Evolutionary conservation across 2,888 invertebrate species (phyloP).

Genomic region (Prosopocoilus inquinatus): DNA sequence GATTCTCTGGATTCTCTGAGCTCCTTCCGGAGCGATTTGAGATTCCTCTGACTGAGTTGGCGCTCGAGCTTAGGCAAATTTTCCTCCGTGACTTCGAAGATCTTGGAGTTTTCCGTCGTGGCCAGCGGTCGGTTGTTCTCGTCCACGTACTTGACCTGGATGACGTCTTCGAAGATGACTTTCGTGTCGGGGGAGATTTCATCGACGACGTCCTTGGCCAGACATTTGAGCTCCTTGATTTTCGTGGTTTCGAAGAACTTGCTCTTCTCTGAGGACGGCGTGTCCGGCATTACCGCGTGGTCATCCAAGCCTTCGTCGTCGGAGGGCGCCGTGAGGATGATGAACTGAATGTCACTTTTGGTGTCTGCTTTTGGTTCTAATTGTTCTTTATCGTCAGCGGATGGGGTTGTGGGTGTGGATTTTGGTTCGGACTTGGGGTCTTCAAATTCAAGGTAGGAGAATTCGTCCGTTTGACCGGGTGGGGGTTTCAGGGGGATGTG

Average conservation of each 20-base stretch:
- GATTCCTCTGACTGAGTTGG: constrained; percentile 14
- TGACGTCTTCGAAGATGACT: constrained; percentile 20
- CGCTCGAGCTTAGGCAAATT: constrained; percentile 15
- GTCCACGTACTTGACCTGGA: constrained; percentile 19
- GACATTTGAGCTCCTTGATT: constrained; percentile 40
- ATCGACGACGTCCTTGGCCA: constrained; percentile 43
- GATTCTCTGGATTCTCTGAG: constrained; percentile 18
- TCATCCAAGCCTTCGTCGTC: constrained; percentile 47
- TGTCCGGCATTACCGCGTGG: constrained; percentile 41
- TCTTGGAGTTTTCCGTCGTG: constrained; percentile 15
- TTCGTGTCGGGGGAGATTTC: constrained; percentile 36
- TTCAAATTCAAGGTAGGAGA: constrained; percentile 44
- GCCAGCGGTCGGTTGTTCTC: constrained; percentile 18
- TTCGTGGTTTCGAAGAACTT: constrained; percentile 35
- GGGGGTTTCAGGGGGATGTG: constrained; percentile 49
- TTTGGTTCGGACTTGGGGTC: constrained; percentile 25
- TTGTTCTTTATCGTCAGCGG: constrained; percentile 13
- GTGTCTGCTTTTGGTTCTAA: constrained; percentile 8
- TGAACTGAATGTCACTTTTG: constrained; percentile 41
- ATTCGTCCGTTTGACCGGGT: constrained; percentile 46
- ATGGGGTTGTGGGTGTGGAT: constrained; percentile 26
- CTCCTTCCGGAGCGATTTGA: constrained; percentile 15
- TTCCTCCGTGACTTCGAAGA: constrained; percentile 17
- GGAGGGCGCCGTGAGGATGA: constrained; percentile 47
- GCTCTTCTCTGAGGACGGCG: constrained; percentile 34